A percentile compares a stretch with the other conserved stretches of the same genome.
These are phyloP conservation scores for Iselma pallidipennis DNA, from an alignment of 2,888 invertebrate species.

Conservation along the genomic window DNA sequence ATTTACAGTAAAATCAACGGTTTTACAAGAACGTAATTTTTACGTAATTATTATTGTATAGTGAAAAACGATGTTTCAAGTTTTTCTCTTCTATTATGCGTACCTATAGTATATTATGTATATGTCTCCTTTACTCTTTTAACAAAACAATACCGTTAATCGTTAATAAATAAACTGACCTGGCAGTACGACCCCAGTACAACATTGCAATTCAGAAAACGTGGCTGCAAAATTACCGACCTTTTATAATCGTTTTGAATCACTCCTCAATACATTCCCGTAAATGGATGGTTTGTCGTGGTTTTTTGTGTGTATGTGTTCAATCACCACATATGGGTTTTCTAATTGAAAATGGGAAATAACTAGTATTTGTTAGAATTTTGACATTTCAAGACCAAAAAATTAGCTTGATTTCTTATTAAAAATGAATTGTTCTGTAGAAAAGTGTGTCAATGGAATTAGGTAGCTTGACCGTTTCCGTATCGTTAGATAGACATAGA, in stretches of 20 bases:
- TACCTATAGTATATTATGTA: no score
- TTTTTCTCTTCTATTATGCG: no score
- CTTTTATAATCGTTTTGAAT: not conserved
- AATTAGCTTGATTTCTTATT: not conserved
- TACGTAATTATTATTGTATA: no score
- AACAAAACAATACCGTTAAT: not conserved
- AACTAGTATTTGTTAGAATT: not conserved
- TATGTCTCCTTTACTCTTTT: not conserved
- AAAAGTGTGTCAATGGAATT: no score
- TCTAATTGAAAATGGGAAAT: not conserved
- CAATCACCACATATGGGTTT: not conserved
- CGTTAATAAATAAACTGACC: conserved; percentile 2
- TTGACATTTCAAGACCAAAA: not conserved
- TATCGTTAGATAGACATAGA: not conserved
- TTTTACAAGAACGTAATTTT: no score
- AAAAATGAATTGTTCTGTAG: no score
- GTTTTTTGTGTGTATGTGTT: no score
- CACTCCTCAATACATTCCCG: not conserved
- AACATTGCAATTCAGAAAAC: not conserved
- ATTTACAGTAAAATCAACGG: no score
- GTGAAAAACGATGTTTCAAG: no score
- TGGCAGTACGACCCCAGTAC: not conserved
- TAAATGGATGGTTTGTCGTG: not conserved
- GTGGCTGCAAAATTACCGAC: not conserved
- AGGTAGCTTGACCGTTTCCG: no score